These are phyloP conservation scores for Axis porcinus DNA, from an alignment of 2,113 vertebrate species.

Conservation along the genomic window DNA sequence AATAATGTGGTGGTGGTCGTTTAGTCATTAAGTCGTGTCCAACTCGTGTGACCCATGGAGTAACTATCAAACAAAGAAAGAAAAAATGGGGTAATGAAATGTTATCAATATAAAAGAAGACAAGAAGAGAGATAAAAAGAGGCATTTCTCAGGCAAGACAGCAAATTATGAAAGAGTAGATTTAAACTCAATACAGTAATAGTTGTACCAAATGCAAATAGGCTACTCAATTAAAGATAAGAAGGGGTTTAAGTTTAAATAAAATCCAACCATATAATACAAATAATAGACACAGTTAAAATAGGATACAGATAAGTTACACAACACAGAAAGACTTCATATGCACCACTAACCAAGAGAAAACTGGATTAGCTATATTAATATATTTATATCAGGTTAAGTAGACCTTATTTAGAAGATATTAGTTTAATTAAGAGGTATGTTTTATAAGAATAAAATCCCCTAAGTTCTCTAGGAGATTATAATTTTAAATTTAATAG, in stretches of 20 bases:
- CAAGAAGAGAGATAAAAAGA: neutral
- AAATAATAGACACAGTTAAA: neutral
- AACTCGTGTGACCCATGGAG: fast-evolving
- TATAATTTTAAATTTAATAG: neutral
- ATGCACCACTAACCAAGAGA: neutral
- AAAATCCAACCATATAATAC: neutral
- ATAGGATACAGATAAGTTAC: neutral
- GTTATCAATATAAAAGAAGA: neutral
- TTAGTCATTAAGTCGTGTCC: neutral
- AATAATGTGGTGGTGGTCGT: neutral
- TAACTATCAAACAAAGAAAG: neutral
- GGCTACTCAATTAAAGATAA: neutral
- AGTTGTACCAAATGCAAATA: neutral
- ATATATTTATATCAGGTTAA: neutral
- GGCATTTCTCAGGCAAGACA: neutral
- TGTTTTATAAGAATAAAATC: neutral
- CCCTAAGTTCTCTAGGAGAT: neutral
- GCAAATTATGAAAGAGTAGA: neutral
- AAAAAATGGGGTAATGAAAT: neutral
- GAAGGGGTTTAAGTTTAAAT: neutral
- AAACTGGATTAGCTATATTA: neutral
- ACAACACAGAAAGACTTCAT: neutral
- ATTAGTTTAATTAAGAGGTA: neutral
- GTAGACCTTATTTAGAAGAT: neutral
- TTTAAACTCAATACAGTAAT: neutral